phyloP scores from a whole-genome alignment of 2,113 vertebrate genomes.

The Tichodroma muraria region DNA sequence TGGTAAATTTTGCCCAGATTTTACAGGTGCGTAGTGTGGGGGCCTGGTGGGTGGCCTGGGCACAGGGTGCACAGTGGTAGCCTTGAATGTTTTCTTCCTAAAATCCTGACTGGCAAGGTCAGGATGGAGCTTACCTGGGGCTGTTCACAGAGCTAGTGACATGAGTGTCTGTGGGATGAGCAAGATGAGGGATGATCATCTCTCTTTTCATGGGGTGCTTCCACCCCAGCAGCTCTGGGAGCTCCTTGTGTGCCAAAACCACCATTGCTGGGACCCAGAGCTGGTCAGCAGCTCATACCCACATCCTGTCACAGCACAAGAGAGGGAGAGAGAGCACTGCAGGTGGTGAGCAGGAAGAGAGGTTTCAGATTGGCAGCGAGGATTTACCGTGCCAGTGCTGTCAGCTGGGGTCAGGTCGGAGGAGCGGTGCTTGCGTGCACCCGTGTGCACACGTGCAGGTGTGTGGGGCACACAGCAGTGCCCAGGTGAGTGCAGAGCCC shows the following conservation, averaged over 20 bases:
- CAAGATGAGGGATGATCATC: not conserved
- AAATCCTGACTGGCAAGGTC: not conserved
- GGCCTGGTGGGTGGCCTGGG: not conserved
- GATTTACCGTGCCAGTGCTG: not conserved
- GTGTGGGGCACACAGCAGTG: not conserved
- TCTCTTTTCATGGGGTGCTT: not conserved
- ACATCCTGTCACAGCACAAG: not conserved
- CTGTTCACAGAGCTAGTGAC: not conserved
- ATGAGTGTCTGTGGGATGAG: not conserved
- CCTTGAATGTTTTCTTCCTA: not conserved
- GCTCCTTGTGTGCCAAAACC: not conserved
- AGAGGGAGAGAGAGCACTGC: not conserved
- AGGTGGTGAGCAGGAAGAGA: not conserved
- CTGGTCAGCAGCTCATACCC: not conserved
- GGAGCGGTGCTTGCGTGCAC: rapidly evolving
- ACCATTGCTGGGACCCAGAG: rapidly evolving
- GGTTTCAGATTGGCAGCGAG: not conserved
- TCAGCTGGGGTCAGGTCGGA: not conserved
- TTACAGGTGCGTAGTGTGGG: rapidly evolving
- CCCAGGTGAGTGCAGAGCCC: not conserved
- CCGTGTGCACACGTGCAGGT: rapidly evolving
- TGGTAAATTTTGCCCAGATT: not conserved
- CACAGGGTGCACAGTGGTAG: not conserved
- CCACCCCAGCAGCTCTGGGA: not conserved
- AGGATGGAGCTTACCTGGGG: not conserved